These are phyloP conservation scores for Cygnus buccinator DNA, from an alignment of 2,113 vertebrate species.

Conservation along the genomic window DNA sequence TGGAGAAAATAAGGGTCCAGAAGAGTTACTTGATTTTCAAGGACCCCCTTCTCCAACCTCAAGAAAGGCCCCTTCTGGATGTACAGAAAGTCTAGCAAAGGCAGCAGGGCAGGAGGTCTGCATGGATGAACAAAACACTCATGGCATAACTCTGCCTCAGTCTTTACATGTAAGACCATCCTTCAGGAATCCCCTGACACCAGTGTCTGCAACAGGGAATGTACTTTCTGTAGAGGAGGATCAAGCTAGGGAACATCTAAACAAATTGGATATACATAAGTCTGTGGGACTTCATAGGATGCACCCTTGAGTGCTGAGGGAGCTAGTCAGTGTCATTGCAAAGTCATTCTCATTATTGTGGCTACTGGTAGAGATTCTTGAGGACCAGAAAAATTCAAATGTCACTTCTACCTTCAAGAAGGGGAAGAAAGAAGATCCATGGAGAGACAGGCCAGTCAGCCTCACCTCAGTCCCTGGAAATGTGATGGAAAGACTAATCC, in stretches of 20 bases:
- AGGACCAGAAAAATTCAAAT: neutral
- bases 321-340: neutral
- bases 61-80: neutral
- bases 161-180: neutral
- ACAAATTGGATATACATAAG: neutral
- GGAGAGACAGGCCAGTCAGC: neutral
- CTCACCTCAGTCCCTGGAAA: too few relatives aligned
- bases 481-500: neutral
- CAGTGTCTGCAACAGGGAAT: neutral
- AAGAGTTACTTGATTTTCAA: neutral
- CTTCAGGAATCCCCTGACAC: neutral
- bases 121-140: neutral
- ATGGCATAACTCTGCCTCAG: neutral
- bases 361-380: neutral
- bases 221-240: neutral
- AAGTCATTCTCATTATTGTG: neutral
- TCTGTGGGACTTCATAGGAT: neutral
- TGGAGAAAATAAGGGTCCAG: neutral
- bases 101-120: neutral
- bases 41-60: neutral
- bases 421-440: neutral
- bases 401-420: neutral
- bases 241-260: neutral
- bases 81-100: neutral
- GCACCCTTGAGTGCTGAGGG: neutral